These are phyloP conservation scores for Apostichopus parvimensis DNA, from an alignment of 35 echinoderm and acorn worm genomes.

Conservation along the genomic window DNA sequence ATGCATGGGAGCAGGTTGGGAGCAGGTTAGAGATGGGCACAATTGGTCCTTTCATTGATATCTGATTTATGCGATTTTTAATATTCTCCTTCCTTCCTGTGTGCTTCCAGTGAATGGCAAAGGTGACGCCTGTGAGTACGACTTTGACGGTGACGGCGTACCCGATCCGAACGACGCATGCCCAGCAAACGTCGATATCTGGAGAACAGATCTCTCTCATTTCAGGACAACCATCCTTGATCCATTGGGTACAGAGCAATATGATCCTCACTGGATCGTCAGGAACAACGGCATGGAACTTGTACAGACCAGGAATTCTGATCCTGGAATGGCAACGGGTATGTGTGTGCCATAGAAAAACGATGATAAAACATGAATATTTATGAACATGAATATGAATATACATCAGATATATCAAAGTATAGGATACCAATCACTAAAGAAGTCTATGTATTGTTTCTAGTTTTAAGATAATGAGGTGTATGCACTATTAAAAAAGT, in stretches of 20 bases:
- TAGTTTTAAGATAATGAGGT: too few relatives aligned
- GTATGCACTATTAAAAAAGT: too few relatives aligned
- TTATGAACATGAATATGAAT: too few relatives aligned
- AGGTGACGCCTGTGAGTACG: slow-evolving; percentile 88
- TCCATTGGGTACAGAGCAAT: slow-evolving; percentile 74
- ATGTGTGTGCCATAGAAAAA: not conserved
- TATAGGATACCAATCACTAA: too few relatives aligned
- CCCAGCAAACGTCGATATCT: slow-evolving; percentile 74
- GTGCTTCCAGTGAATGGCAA: slow-evolving; percentile 71
- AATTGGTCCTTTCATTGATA: too few relatives aligned
- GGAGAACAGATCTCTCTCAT: slow-evolving; percentile 78
- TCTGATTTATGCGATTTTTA: too few relatives aligned
- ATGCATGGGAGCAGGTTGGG: too few relatives aligned
- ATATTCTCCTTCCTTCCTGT: not conserved
- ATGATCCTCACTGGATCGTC: slow-evolving; percentile 95
- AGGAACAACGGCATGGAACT: slow-evolving; percentile 91
- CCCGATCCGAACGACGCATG: slow-evolving; percentile 75
- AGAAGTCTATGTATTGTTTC: too few relatives aligned
- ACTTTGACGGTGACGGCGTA: slow-evolving; percentile 91
- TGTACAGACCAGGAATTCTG: slow-evolving; percentile 90
- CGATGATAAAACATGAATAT: too few relatives aligned
- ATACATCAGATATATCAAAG: too few relatives aligned
- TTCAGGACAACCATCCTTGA: slow-evolving; percentile 85
- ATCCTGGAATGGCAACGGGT: slow-evolving; percentile 95
- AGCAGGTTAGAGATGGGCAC: too few relatives aligned